These are phyloP conservation scores for Dromaius novaehollandiae DNA, from an alignment of 2,113 vertebrate species.

Conservation along the genomic window DNA sequence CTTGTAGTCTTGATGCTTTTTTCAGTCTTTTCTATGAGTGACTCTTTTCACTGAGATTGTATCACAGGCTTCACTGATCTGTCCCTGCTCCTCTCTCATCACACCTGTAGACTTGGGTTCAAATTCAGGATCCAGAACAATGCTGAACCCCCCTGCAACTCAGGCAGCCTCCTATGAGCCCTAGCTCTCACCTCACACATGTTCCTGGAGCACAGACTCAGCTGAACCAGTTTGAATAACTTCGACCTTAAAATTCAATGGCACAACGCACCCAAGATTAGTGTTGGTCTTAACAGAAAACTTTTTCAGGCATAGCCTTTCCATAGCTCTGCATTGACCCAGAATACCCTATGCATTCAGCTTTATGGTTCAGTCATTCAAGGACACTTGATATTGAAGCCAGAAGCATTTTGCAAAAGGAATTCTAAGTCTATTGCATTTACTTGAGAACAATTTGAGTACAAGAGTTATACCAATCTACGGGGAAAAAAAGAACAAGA, in stretches of 20 bases:
- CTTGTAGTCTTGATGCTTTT: background rate
- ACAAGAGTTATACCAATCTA: slow-evolving; percentile 59
- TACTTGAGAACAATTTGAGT: slow-evolving; percentile 54
- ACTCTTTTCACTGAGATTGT: background rate
- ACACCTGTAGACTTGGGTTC: background rate
- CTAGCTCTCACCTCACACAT: background rate
- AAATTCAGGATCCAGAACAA: background rate
- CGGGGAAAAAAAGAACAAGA: slow-evolving; percentile 60
- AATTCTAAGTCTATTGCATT: slow-evolving; percentile 29
- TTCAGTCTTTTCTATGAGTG: background rate
- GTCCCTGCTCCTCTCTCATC: background rate
- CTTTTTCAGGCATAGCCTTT: background rate
- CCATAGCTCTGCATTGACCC: background rate
- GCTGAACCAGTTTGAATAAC: background rate
- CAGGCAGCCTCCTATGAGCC: background rate
- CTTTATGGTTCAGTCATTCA: slow-evolving; percentile 17
- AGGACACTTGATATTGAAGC: slow-evolving; percentile 35
- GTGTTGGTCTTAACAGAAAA: background rate
- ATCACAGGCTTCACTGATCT: background rate
- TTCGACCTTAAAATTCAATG: background rate
- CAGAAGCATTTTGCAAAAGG: slow-evolving; percentile 36
- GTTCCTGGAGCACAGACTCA: background rate
- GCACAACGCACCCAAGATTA: background rate
- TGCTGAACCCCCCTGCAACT: background rate
- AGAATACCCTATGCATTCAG: background rate